Percentiles rank a stretch among this genome's conserved stretches.
phyloP scores from a whole-genome alignment of 2,113 vertebrate species.

The Aphyosemion australe region DNA sequence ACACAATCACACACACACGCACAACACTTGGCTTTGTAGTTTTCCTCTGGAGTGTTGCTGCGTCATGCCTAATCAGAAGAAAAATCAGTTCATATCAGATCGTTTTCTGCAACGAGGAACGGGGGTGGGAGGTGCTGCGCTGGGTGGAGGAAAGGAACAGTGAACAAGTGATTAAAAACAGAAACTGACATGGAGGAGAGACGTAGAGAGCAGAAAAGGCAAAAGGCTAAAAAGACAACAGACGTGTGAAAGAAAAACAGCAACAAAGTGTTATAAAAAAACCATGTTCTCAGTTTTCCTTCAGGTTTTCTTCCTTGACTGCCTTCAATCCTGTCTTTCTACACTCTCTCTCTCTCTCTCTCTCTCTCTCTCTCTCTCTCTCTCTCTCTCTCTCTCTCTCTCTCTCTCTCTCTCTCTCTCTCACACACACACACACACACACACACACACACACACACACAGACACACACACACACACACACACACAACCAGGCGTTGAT shows the following conservation, averaged over 20 bases:
- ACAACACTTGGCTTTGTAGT: background rate
- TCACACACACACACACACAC: too few relatives aligned
- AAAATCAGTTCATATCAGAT: slow-evolving; percentile 15
- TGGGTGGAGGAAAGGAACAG: background rate
- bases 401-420: too few relatives aligned
- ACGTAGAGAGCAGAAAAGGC: too few relatives aligned
- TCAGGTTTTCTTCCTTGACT: too few relatives aligned
- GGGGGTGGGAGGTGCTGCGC: background rate
- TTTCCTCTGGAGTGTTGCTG: slow-evolving; percentile 15
- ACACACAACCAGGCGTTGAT: slow-evolving; percentile 8
- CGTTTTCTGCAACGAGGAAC: background rate
- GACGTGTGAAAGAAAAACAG: too few relatives aligned
- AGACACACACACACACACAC: slow-evolving; percentile 6
- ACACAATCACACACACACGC: background rate
- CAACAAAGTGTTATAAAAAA: too few relatives aligned
- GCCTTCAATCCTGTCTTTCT: too few relatives aligned
- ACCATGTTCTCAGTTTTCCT: too few relatives aligned
- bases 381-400: too few relatives aligned
- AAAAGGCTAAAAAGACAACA: too few relatives aligned
- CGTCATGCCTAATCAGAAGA: background rate
- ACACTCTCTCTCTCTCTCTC: too few relatives aligned
- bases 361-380: too few relatives aligned
- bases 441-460: background rate
- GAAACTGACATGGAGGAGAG: background rate
- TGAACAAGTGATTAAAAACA: background rate